Evolutionary conservation across 2,797 vertebrate genomes (phyloP).

Genomic region (Novumbra hubbsi): DNA sequence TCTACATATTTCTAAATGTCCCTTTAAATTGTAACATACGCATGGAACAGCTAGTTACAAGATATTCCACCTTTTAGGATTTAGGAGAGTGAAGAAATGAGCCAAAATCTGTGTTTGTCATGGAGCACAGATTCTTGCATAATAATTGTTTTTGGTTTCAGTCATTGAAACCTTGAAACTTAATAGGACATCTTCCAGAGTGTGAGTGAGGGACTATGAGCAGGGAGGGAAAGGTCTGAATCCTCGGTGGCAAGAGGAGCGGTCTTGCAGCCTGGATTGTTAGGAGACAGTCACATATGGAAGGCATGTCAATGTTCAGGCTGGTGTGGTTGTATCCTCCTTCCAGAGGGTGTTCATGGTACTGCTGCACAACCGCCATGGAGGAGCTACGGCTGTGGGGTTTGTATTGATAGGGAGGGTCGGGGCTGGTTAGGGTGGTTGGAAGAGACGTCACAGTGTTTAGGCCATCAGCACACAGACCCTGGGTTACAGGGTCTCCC

Average conservation of each 20-base stretch:
- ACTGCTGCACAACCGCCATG: constrained; percentile 71
- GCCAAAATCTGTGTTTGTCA: background rate
- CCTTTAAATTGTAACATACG: background rate
- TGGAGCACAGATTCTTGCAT: background rate
- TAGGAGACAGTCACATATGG: constrained; percentile 75
- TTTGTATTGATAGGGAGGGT: constrained; percentile 73
- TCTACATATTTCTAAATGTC: background rate
- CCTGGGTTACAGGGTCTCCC: constrained; percentile 72
- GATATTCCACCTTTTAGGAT: background rate
- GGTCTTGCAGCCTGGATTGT: constrained; percentile 78
- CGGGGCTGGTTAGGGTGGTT: constrained; percentile 74
- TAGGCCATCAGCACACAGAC: constrained; percentile 72
- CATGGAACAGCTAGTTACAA: background rate
- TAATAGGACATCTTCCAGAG: constrained; percentile 75
- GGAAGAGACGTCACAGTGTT: constrained; percentile 52
- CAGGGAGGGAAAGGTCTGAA: constrained; percentile 46
- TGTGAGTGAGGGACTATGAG: constrained; percentile 37
- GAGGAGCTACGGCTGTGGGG: constrained; percentile 71
- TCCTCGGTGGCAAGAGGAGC: constrained; percentile 62
- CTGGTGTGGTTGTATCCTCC: constrained; percentile 75
- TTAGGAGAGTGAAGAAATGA: background rate
- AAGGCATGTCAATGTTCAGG: constrained; percentile 72
- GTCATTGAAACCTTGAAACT: background rate
- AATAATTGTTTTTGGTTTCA: background rate
- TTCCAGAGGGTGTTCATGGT: constrained; percentile 82